Evolutionary conservation across 2,113 vertebrate genomes (phyloP), one percentile per base, ranked within the genome.

Genomic region (Sceloporus tristichus): DNA sequence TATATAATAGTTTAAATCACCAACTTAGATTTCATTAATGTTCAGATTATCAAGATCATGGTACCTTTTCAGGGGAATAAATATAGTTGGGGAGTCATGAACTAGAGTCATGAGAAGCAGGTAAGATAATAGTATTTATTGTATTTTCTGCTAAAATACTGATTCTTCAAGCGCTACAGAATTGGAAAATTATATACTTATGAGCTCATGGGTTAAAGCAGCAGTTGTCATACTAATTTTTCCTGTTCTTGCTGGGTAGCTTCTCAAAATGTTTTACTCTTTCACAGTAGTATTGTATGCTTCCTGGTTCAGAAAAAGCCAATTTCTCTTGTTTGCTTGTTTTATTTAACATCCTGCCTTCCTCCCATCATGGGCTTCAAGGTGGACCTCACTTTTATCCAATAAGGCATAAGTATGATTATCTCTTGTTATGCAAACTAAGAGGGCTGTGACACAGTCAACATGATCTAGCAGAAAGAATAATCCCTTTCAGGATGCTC

Each of bases 1-100:
- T 85, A 42, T 65, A 42, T 88, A n/a, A 0, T n/a, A 65, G n/a
- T 2, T 78, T 86, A 91, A 27, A 66, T 73, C 53, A 9, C 81
- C 40, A 34, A 3, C 71, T 53, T 34, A 53, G 56, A 56, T 81
- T 29, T 11, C 25, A 6, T 53, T 62, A 74, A 79, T 14, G 90
- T 73, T 48, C 34, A 85, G 18, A 59, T 38, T 53, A n/a, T 66
- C 19, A 11, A 62, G 84, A 5, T 53, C 65, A 16, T 38, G 25
- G 19, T 90, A 16, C 62, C 16, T 73, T 85, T 14, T 1, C 77
- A 0, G 89, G 14, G 56, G 2, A 0, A 40, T 40, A 27, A 40
- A 73, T 23, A 84, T 3, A 0, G 25, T 75, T 23, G 74, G 79
- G 56, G 23, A 85, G 4, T 71, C 25, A 27, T 18, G 2, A 34